Conservation (phyloP, 2,888 invertebrate species). For the Noctua janthe region DNA sequence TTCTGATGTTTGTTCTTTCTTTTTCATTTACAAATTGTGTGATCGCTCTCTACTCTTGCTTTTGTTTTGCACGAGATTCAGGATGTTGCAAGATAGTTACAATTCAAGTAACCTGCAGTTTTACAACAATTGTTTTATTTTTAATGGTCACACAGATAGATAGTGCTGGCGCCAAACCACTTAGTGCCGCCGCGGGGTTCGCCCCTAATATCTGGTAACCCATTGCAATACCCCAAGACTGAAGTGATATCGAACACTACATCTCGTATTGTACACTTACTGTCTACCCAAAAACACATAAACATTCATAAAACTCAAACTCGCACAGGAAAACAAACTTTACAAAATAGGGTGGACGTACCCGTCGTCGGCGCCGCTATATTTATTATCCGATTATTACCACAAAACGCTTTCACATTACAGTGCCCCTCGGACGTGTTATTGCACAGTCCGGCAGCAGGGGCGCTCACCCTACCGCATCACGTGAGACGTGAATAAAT, state of each 20-base stretch:
- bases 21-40: neutral
- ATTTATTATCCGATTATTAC: slow-evolving; percentile 82
- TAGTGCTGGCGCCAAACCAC: slow-evolving; percentile 1
- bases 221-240: slow-evolving; percentile 26
- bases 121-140: neutral
- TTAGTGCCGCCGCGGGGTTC: neutral
- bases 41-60: neutral
- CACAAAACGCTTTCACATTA: slow-evolving; percentile 76
- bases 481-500: slow-evolving; percentile 66
- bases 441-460: slow-evolving; percentile 64
- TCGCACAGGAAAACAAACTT: slow-evolving; percentile 65
- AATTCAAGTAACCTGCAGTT: neutral
- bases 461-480: slow-evolving; percentile 65
- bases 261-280: slow-evolving; percentile 8
- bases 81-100: neutral
- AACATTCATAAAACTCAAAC: slow-evolving; percentile 58
- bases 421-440: slow-evolving; percentile 72
- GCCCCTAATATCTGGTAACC: neutral
- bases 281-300: slow-evolving; percentile 41
- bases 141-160: slow-evolving; percentile 1
- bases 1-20: neutral
- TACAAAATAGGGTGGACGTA: slow-evolving; percentile 67
- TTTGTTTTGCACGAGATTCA: no score
- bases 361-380: slow-evolving; percentile 70
- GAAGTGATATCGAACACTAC: slow-evolving; percentile 8